These are phyloP conservation scores for Lutra lutra DNA, from an alignment of 2,797 vertebrate genomes.

Conservation along the genomic window DNA sequence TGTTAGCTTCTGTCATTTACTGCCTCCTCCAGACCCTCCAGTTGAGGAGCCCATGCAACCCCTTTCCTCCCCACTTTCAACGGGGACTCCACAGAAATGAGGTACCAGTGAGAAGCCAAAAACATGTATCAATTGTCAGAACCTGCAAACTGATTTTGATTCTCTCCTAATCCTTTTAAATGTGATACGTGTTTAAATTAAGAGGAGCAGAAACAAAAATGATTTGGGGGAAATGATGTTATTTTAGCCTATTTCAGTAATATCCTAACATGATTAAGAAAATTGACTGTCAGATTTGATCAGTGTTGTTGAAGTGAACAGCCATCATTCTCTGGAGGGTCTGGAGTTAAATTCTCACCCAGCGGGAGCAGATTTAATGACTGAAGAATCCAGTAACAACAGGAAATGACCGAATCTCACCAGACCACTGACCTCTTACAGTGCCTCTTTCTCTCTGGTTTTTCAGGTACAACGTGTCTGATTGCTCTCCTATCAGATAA, in stretches of 20 bases:
- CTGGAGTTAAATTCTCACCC: background rate
- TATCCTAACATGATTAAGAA: slow-evolving; percentile 58
- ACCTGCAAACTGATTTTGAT: slow-evolving; percentile 4
- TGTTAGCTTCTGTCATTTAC: background rate
- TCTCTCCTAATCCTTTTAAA: slow-evolving; percentile 48
- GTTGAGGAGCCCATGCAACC: background rate
- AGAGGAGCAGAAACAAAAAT: slow-evolving; percentile 57
- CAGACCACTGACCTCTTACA: background rate
- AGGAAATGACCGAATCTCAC: background rate
- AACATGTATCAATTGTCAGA: background rate
- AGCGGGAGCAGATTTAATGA: background rate
- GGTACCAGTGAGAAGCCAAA: background rate
- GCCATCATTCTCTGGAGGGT: background rate
- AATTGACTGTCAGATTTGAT: slow-evolving; percentile 75
- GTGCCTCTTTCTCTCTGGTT: background rate
- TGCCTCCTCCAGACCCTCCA: background rate
- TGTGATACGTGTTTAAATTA: slow-evolving; percentile 57
- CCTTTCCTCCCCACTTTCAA: background rate
- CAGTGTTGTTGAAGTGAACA: slow-evolving; percentile 36
- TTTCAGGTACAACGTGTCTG: slow-evolving; percentile 95
- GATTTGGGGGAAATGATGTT: slow-evolving; percentile 60
- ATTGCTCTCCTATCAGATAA: slow-evolving; percentile 95
- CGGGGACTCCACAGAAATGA: background rate
- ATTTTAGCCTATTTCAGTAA: slow-evolving; percentile 26
- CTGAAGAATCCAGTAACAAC: background rate